Conservation (phyloP, 2,113 vertebrate species). For the Oncorhynchus masou region DNA sequence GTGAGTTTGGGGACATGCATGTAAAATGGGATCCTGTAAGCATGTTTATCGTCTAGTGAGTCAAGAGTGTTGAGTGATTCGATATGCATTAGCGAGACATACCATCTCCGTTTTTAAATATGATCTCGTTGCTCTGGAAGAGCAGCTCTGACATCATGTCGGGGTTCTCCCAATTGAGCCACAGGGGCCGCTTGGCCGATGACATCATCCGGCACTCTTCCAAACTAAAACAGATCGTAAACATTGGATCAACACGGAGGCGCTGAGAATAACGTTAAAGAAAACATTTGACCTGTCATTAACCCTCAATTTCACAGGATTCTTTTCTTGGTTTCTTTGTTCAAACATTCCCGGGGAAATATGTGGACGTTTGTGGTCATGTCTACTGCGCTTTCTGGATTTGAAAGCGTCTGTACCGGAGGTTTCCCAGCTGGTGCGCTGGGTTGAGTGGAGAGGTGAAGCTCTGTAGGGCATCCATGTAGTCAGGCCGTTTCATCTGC, state of each 20-base stretch:
- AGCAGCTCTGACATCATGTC: conserved; percentile 99
- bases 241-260: background rate
- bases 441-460: conserved; percentile 97
- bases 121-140: conserved; percentile 99
- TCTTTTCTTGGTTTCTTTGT: too few species aligned
- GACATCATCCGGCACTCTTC: conserved; percentile 99
- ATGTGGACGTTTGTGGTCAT: too few species aligned
- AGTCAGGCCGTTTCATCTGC: conserved; percentile 96
- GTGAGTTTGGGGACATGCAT: conserved; percentile 26
- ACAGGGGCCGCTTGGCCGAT: conserved; percentile 95
- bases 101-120: conserved; percentile 99
- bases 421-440: conserved; percentile 93
- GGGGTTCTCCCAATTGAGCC: conserved; percentile 99
- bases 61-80: background rate
- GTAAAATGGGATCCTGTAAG: background rate
- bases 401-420: conserved; percentile 73
- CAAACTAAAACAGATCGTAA: conserved; percentile 74
- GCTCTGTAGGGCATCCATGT: conserved; percentile 96
- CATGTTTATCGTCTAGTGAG: background rate
- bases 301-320: too few species aligned
- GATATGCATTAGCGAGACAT: conserved; percentile 49
- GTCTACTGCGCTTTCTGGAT: too few species aligned
- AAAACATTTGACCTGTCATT: background rate
- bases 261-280: background rate
- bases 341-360: too few species aligned